These are phyloP conservation scores for Mionectes olivaceus DNA, from an alignment of 2,797 vertebrate genomes.

Conservation along the genomic window DNA sequence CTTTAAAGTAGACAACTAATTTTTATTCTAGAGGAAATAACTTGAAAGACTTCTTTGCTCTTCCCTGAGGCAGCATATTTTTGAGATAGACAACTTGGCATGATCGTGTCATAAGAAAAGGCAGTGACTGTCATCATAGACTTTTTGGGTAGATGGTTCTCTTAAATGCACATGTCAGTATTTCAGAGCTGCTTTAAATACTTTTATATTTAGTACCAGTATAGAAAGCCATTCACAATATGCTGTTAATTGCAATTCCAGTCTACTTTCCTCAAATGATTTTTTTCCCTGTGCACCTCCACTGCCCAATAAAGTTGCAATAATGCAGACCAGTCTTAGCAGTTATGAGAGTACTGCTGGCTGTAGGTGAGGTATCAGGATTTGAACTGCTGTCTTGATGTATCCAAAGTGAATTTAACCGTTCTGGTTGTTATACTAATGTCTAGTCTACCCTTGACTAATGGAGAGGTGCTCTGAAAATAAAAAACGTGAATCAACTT, in stretches of 20 bases:
- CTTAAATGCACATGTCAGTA: not conserved
- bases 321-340: not conserved
- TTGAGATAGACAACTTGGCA: slow-evolving; percentile 53
- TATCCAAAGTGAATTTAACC: not conserved
- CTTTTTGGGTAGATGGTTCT: slow-evolving; percentile 27
- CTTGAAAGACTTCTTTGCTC: slow-evolving; percentile 47
- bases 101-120: slow-evolving; percentile 38
- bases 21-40: slow-evolving; percentile 52
- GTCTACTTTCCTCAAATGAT: not conserved
- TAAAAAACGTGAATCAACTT: not conserved
- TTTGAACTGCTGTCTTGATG: not conserved
- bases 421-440: not conserved
- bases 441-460: not conserved
- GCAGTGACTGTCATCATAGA: slow-evolving; percentile 31
- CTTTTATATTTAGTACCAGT: not conserved
- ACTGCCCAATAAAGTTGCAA: not conserved
- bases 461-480: not conserved
- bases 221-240: not conserved
- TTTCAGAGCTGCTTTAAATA: slow-evolving; percentile 8
- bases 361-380: not conserved
- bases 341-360: not conserved
- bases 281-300: not conserved
- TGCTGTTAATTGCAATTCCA: not conserved
- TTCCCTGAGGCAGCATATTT: slow-evolving; percentile 49
- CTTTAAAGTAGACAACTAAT: slow-evolving; percentile 55